phyloP scores from a whole-genome alignment of 2,113 vertebrate genomes.

The Ptilonorhynchus violaceus region DNA sequence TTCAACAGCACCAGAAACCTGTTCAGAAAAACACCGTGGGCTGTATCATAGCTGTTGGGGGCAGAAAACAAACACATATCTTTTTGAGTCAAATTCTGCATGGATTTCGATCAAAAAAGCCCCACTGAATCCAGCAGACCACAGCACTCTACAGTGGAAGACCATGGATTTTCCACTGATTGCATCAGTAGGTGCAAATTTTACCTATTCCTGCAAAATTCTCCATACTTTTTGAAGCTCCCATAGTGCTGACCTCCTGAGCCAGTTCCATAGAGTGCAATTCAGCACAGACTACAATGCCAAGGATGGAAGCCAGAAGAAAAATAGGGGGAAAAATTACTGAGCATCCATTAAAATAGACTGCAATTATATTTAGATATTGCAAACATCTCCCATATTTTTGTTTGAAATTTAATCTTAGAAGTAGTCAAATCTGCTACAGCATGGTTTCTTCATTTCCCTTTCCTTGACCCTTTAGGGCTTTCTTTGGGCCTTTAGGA shows the following conservation, averaged over 20 bases:
- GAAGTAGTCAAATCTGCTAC: neutral
- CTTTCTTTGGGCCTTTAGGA: neutral
- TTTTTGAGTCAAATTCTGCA: neutral
- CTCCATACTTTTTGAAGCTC: neutral
- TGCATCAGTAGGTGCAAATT: neutral
- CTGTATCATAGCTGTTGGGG: neutral
- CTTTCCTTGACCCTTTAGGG: neutral
- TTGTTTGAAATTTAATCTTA: neutral
- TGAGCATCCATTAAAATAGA: neutral
- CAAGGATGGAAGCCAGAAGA: neutral
- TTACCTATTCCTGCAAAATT: neutral
- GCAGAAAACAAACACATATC: neutral
- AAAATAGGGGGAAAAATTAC: neutral
- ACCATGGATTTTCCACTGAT: neutral
- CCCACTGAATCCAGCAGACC: neutral
- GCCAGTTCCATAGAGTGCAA: neutral
- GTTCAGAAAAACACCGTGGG: neutral
- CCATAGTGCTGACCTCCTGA: neutral
- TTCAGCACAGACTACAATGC: neutral
- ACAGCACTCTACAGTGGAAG: neutral
- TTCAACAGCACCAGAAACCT: neutral
- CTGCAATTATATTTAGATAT: neutral
- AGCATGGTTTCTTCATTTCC: neutral
- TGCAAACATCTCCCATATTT: neutral
- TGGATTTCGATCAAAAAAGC: neutral